Base-by-base conservation (phyloP, 2,113 vertebrate species). In the Pionites leucogaster region DNA sequence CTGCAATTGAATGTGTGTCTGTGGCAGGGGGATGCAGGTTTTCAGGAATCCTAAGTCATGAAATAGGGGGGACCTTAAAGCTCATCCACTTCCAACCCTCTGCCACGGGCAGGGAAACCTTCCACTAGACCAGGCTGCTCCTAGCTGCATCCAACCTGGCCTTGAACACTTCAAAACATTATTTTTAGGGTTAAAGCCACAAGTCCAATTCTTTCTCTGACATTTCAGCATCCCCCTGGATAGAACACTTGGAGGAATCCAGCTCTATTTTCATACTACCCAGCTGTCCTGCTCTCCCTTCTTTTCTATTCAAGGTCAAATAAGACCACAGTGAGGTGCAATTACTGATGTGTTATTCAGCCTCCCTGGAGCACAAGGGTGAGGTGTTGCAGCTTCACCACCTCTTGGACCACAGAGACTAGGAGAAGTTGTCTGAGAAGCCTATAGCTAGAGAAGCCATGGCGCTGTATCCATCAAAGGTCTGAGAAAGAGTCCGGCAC, bases 221-320 rank as follows among this genome's bases (percentile, higher is more conserved):
- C 31, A 39, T 69, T 69, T 69, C 59, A 17, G 10, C 19, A 25
- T 35, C 35, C 19, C 31, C 24, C 28, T 49, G 28, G 20, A 17
- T 7, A 64, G 18, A 62, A 28, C 31, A 22, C 22, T 3, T 6
- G 17, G 19, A 93, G 11, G 17, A 55, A 55, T 29, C 13, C 87
- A 57, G 33, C 13, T 71, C 57, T 29, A 6, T 33, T 78, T 52
- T 59, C 49, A 12, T 11, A 25, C 13, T 25, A 22, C 25, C 42
- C 57, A 59, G 20, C 13, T 15, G 22, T 24, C 42, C 80, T 59
- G 27, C 33, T 25, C 19, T 42, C 49, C 16, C 8, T 17, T 52
- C 23, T 28, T 74, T 41, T 46, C 0, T 0, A 6, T 37, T 31
- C 64, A 27, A 27, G 25, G 13, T 46, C 39, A 41, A 3, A 2